Percentiles rank a stretch among this genome's conserved stretches.
Evolutionary conservation across 30 jellyfish, hydroid and myxozoan species (phyloP).

Genomic region (Aurelia aurita complex sp. Pacific): DNA sequence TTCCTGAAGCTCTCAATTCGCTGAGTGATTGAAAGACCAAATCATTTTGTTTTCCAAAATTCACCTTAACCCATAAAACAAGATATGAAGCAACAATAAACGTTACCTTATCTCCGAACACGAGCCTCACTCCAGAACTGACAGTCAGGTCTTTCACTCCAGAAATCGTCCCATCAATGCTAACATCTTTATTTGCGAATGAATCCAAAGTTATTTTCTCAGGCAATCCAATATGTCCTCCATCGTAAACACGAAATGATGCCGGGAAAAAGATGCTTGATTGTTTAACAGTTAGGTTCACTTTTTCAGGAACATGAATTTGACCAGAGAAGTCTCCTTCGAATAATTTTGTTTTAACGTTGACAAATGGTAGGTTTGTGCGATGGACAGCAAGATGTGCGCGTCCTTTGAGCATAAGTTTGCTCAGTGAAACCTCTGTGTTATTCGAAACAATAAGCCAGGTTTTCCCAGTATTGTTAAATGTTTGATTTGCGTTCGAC

Average conservation of each 20-base stretch:
- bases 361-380: background rate
- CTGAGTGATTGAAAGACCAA: too few species aligned
- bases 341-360: background rate
- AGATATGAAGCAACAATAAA: too few species aligned
- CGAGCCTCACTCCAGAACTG: conserved; percentile 60
- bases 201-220: conserved; percentile 51
- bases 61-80: too few species aligned
- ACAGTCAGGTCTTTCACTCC: conserved; percentile 57
- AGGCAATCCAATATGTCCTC: conserved; percentile 70
- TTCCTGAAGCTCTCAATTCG: too few species aligned
- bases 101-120: conserved; percentile 45
- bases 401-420: conserved; percentile 33
- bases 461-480: conserved; percentile 51
- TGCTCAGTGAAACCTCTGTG: conserved; percentile 12
- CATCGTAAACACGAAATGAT: conserved; percentile 57
- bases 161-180: conserved; percentile 49
- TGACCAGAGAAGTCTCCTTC: conserved; percentile 68
- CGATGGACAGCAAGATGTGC: conserved; percentile 41
- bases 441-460: conserved; percentile 18
- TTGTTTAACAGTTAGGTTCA: conserved; percentile 1
- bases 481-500: conserved; percentile 18
- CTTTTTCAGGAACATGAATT: conserved; percentile 45
- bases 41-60: too few species aligned
- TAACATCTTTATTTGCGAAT: conserved; percentile 52
- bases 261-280: conserved; percentile 59